A percentile compares a stretch with the other conserved stretches of the same genome.
Conservation (phyloP, 2,888 invertebrate genomes). For the Limnephilus marmoratus region DNA sequence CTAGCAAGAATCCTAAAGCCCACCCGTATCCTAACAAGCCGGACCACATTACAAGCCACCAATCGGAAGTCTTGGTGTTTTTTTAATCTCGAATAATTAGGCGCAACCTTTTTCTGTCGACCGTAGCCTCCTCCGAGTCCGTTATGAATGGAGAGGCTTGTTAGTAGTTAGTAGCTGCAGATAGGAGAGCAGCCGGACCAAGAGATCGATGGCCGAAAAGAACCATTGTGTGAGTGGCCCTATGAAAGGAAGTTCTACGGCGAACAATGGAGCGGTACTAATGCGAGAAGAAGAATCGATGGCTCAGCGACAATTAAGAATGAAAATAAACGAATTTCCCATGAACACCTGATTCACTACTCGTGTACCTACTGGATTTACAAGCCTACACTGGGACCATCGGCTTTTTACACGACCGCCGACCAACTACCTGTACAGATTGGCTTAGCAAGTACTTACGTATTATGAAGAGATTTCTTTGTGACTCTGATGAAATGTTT, state of each 20-base stretch:
- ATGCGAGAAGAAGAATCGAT: slow-evolving; percentile 36
- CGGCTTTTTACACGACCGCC: not conserved
- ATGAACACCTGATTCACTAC: slow-evolving; percentile 7
- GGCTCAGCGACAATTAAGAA: slow-evolving; percentile 37
- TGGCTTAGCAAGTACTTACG: not conserved
- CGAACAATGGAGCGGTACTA: slow-evolving; percentile 41
- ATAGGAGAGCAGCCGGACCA: slow-evolving; percentile 5
- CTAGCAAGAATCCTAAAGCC: not conserved
- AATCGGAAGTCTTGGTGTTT: slow-evolving; percentile 22
- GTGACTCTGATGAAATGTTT: slow-evolving; percentile 13
- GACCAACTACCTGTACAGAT: not conserved
- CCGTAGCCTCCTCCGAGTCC: slow-evolving; percentile 29
- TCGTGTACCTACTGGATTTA: slow-evolving; percentile 5
- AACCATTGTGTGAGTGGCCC: slow-evolving; percentile 25
- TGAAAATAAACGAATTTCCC: slow-evolving; percentile 28
- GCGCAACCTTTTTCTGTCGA: slow-evolving; percentile 33
- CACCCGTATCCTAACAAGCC: not conserved
- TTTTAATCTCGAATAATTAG: slow-evolving; percentile 34
- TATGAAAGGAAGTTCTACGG: slow-evolving; percentile 39
- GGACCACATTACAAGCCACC: not conserved
- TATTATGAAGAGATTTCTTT: slow-evolving; percentile 20
- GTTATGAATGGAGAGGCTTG: slow-evolving; percentile 48
- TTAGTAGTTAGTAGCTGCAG: slow-evolving; percentile 4
- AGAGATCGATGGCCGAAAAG: slow-evolving; percentile 31
- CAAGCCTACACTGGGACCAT: not conserved